Evolutionary conservation across 2,888 invertebrate species (phyloP), one percentile per base, ranked within the genome.

Genomic region (Mamestra brassicae): DNA sequence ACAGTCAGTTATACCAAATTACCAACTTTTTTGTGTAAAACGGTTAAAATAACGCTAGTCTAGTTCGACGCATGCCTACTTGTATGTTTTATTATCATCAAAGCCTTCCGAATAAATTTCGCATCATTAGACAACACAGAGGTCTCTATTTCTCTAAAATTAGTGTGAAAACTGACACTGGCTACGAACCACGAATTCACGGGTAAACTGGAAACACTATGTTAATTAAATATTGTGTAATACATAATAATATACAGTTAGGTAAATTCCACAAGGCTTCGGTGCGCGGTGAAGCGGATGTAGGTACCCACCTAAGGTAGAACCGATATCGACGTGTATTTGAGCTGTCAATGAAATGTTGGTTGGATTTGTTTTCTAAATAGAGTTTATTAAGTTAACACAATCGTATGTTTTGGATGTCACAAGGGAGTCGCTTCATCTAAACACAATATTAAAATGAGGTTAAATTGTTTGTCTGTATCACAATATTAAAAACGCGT

Each of bases 121-220:
- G 76, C 55, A 74, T 52, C 50, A 68, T 71, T 62, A 15, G 13
- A 61, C 17, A 61, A 78, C 55, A 72, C 84, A 68, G 71, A 78
- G 64, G 70, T 72, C 42, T 71, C 26, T 80, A 78, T 88, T 91
- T 92, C 87, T 88, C 85, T 85, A 88, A 90, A 91, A 90, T 85
- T 89, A 90, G 92, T 90, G 91, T 90, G 90, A 93, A 92, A 93
- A 91, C 80, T 92, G 85, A 90, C 92, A 93, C 91, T 80, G 76
- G 77, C 79, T 87, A 87, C 88, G 76, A 87, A 88, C 85, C 87
- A 90, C 88, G 89, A 89, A 85, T 90, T 94, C 90, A 88, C 93
- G 84, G 79, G 93, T 91, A 92, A 92, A 93, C 91, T 89, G 83
- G 86, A 89, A 88, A 89, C 90, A 87, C 89, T 87, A 79, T 38